These are phyloP conservation scores for Hydrophis major DNA, from an alignment of 2,797 vertebrate species.

Conservation along the genomic window DNA sequence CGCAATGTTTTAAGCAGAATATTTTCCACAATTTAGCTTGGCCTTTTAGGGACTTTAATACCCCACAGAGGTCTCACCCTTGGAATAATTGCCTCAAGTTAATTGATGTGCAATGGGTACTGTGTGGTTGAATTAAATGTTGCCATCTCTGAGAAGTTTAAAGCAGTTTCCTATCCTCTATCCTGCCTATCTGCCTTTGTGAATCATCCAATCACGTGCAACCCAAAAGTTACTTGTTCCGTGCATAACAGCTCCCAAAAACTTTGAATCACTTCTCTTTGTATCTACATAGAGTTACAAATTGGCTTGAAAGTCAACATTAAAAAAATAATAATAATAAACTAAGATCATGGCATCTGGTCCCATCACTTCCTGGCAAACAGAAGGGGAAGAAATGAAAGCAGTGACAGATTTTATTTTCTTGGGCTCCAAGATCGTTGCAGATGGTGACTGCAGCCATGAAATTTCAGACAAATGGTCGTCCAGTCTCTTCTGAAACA, in stretches of 20 bases:
- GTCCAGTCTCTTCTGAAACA: too few relatives aligned
- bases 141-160: background rate
- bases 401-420: too few relatives aligned
- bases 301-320: background rate
- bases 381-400: too few relatives aligned
- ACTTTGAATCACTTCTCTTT: background rate
- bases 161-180: background rate
- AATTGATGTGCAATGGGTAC: conserved; percentile 19
- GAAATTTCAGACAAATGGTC: too few relatives aligned
- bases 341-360: too few relatives aligned
- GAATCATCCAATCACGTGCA: background rate
- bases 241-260: background rate
- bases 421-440: too few relatives aligned
- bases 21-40: conserved; percentile 26
- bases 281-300: background rate
- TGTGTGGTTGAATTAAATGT: background rate
- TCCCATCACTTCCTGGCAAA: too few relatives aligned
- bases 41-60: conserved; percentile 40
- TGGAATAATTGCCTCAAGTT: conserved; percentile 31
- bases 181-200: background rate
- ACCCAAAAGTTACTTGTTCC: background rate
- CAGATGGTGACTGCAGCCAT: too few relatives aligned
- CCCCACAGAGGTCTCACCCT: conserved; percentile 24
- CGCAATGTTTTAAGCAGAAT: conserved; percentile 35
- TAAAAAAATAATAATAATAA: too few relatives aligned